Percentiles rank a stretch among this genome's conserved stretches.
These are phyloP conservation scores for Macheiramphus alcinus DNA, from an alignment of 2,113 vertebrate species.

Conservation along the genomic window DNA sequence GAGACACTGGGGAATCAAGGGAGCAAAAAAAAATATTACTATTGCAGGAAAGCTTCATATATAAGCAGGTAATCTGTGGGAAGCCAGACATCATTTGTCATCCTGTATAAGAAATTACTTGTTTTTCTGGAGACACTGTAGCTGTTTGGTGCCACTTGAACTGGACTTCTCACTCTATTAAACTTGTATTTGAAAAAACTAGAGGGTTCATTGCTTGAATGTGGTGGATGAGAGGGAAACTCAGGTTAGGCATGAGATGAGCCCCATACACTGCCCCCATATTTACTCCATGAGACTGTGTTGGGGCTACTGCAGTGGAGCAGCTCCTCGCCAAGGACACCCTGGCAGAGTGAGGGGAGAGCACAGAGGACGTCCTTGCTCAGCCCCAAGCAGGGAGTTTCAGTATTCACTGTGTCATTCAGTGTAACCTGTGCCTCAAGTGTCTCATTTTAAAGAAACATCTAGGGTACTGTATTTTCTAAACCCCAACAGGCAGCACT, in stretches of 20 bases:
- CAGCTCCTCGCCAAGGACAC: not conserved
- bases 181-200: not conserved
- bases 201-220: fast-evolving
- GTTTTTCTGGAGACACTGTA: not conserved
- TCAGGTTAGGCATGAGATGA: not conserved
- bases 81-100: not conserved
- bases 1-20: not conserved
- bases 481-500: not conserved
- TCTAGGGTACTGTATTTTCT: not conserved
- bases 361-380: not conserved
- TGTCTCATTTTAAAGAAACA: not conserved
- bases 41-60: not conserved
- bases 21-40: not conserved
- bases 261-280: not conserved
- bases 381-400: not conserved
- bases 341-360: not conserved
- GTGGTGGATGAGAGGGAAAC: not conserved
- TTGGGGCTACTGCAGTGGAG: not conserved
- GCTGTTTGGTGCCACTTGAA: not conserved
- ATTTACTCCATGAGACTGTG: not conserved
- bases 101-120: not conserved
- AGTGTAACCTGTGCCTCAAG: not conserved
- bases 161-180: not conserved
- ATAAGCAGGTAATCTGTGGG: not conserved
- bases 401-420: not conserved